Evolutionary conservation across 2,888 invertebrate species (phyloP), one percentile per base, ranked within the genome.

Genomic region (Merodon equestris): DNA sequence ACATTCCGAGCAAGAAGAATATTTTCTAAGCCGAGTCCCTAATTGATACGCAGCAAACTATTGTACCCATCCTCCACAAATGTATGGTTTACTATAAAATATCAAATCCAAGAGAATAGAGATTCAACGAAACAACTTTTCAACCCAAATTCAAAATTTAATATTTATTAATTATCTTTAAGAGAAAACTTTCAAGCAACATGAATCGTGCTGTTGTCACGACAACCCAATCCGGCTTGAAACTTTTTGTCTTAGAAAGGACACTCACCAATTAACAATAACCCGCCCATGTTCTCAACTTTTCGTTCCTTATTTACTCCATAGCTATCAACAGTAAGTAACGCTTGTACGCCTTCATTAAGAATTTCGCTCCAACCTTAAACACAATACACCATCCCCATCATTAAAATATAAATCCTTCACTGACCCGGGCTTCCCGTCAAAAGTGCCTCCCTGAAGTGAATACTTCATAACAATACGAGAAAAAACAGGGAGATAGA

Each of bases 191-290:
- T 40, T n/a, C 40, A n/a, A 9, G 5, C 40, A 10, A 40, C n/a
- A 40, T 40, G 40, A 40, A 40, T 10, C 9, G 2, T 40, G 3
- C 10, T 9, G 12, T n/a, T 7, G 40, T 40, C 40, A 40, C n/a
- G 40, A n/a, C n/a, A 40, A 40, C 40, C 40, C n/a, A 9, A 27
- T 27, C 27, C 27, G 27, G 2, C 27, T 27, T 40, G n/a, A n/a
- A 40, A 40, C 40, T n/a, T 40, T 40, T 40, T 40, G n/a, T 9
- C 9, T 40, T n/a, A 40, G 9, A 9, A 40, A n/a, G 40, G 10
- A 40, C 40, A 40, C 12, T 40, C 40, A 40, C 40, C 40, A 40
- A 40, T 40, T 40, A 40, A 40, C 40, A 40, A n/a, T n/a, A 40
- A 10, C 10, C 40, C 40, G 1, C n/a, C 10, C 10, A 9, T 10